Percentiles rank a stretch among this genome's conserved stretches.
Conservation (phyloP, 2,888 invertebrate genomes). For the Athrips mouffetella region DNA sequence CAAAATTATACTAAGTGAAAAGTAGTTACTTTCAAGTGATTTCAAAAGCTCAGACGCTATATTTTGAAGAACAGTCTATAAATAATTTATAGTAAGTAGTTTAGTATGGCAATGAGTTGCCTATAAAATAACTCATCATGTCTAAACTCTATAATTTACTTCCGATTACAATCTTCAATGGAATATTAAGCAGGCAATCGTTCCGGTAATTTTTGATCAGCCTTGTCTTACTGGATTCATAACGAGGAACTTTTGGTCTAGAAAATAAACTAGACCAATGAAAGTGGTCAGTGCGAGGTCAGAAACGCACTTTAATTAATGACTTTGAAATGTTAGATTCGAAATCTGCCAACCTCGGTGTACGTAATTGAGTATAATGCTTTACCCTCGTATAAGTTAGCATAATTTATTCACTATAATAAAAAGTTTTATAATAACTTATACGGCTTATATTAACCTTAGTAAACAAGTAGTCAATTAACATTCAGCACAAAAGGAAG, state of each 20-base stretch:
- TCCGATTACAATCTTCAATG: constrained; percentile 1
- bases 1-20: neutral
- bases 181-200: neutral
- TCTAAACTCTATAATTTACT: constrained; percentile 5
- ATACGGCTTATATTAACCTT: constrained; percentile 1
- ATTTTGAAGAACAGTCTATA: neutral
- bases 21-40: neutral
- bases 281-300: constrained; percentile 18
- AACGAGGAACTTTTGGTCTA: neutral
- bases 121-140: neutral
- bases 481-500: too few relatives aligned
- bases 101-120: neutral
- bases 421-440: constrained; percentile 11
- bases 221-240: neutral
- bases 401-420: constrained; percentile 23
- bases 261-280: constrained; percentile 9
- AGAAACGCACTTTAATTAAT: constrained; percentile 15
- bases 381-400: constrained; percentile 14
- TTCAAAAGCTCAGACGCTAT: neutral
- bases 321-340: constrained; percentile 14
- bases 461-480: neutral
- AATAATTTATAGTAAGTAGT: neutral
- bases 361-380: constrained; percentile 13
- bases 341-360: constrained; percentile 10
- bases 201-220: neutral